These are phyloP conservation scores for Diceros bicornis DNA, from an alignment of 2,797 vertebrate species.

Conservation along the genomic window DNA sequence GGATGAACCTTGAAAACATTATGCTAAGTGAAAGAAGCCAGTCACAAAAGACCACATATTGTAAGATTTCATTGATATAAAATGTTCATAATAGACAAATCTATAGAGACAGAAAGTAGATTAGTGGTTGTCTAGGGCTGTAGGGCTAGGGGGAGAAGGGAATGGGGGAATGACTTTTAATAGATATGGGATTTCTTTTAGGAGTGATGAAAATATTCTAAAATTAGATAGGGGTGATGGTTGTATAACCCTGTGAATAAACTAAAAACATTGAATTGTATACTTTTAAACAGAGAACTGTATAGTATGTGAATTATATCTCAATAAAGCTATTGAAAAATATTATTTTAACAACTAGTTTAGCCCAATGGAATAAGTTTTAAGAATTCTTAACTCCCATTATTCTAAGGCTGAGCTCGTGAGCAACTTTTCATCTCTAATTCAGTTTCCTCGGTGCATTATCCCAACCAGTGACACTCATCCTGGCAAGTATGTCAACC, in stretches of 20 bases:
- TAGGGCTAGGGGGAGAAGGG: background rate
- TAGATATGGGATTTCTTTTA: background rate
- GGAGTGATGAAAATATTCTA: background rate
- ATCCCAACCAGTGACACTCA: background rate
- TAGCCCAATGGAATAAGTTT: background rate
- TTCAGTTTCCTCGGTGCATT: background rate
- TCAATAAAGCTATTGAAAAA: background rate
- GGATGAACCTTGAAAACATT: background rate
- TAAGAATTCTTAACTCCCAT: background rate
- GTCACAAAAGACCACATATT: background rate
- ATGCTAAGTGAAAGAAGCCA: background rate
- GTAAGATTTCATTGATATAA: background rate
- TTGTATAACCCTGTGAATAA: background rate
- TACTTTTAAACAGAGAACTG: background rate
- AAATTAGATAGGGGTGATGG: background rate
- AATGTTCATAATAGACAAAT: background rate
- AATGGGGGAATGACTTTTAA: background rate
- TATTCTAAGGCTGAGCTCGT: background rate
- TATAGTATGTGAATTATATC: background rate
- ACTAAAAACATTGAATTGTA: background rate
- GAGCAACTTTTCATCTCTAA: background rate
- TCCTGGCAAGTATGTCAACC: background rate
- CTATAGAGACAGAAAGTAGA: background rate
- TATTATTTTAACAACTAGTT: background rate
- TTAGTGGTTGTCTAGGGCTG: background rate